Evolutionary conservation across 2,797 vertebrate species (phyloP), one percentile per base, ranked within the genome.

Genomic region (Ptychobarbus kaznakovi): DNA sequence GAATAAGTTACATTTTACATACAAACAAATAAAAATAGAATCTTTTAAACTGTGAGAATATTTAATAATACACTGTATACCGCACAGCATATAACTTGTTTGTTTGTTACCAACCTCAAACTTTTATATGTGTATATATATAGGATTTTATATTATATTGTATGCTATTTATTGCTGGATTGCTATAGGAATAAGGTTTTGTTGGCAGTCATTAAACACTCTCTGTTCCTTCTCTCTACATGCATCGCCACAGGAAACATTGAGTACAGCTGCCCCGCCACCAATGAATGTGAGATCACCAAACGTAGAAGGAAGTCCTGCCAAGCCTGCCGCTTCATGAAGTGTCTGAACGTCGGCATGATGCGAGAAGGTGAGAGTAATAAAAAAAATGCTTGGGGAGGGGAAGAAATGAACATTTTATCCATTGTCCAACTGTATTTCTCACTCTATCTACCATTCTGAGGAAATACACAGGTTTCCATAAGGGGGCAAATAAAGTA

Each of bases 261-360:
- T 89, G 98, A 99, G 92, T 99, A 99, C 93, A 99, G 98, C 96
- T 99, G 98, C 94, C 98, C 98, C 16, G 98, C 98, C 91, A 99
- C 97, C 5, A 99, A 99, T 38, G 98, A 99, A 94, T 99, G 98
- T 91, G 98, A 99, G 95, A 99, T 99, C 95, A 99, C 98, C 87
- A 99, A 99, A 94, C 97, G 98, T 92, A 96, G 98, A 96, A 97
- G 98, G 94, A 99, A 99, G 93, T 99, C 98, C 73, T 99, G 98
- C 96, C 98, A 99, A 95, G 98, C 98, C 89, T 99, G 98, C 94
- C 98, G 97, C 93, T 99, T 99, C 95, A 99, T 99, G 98, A 99
- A 99, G 95, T 99, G 98, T 96, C 96, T 99, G 92, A 99, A 97
- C 93, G 98, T 99, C 88, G 98, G 98, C 92, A 99, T 99, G 98